phyloP scores from a whole-genome alignment of 2,113 vertebrate species.

The Anhinga anhinga region DNA sequence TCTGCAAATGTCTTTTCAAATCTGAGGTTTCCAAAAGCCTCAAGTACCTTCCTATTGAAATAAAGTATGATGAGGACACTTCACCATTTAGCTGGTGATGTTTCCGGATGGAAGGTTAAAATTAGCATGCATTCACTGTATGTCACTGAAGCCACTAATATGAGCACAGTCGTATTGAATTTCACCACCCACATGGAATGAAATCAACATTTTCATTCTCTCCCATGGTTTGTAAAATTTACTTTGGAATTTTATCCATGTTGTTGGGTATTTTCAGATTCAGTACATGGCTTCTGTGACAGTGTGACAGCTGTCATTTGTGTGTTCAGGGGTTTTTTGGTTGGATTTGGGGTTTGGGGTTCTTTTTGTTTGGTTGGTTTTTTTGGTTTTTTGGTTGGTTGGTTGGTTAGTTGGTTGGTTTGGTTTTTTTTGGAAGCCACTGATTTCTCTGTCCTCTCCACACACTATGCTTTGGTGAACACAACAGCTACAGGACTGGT shows the following conservation, averaged over 20 bases:
- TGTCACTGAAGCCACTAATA: background rate
- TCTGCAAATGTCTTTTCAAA: background rate
- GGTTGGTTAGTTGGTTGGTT: too few relatives aligned
- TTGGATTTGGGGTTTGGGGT: too few relatives aligned
- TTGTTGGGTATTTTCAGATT: background rate
- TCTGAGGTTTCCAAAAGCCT: background rate
- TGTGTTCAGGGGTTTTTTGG: too few relatives aligned
- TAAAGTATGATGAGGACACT: background rate
- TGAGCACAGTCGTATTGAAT: background rate
- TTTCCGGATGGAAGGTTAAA: background rate
- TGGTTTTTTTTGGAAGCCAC: background rate
- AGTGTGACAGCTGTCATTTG: background rate
- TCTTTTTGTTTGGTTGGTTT: background rate
- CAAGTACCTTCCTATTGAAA: background rate
- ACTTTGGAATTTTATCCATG: background rate
- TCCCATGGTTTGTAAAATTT: background rate
- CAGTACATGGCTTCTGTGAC: background rate
- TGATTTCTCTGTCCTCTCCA: background rate
- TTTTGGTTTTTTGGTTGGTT: too few relatives aligned
- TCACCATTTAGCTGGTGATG: background rate
- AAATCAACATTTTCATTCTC: background rate
- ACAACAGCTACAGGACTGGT: background rate
- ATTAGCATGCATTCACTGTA: background rate
- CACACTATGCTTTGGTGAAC: background rate
- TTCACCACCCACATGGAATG: background rate